phyloP scores from a whole-genome alignment of 2,888 invertebrate genomes.

The Teinopalpus imperialis region DNA sequence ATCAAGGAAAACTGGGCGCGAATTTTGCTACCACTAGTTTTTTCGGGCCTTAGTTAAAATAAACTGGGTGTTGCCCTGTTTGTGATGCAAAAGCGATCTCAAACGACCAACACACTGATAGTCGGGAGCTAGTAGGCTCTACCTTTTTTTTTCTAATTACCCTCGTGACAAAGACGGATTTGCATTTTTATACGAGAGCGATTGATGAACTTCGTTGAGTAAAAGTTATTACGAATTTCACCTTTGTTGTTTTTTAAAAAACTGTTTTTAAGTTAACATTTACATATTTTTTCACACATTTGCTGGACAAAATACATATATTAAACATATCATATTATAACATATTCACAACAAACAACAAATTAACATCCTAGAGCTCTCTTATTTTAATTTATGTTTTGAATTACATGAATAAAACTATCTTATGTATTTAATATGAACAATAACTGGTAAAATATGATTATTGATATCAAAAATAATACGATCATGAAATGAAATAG shows the following conservation, averaged over 20 bases:
- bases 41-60: constrained; percentile 50
- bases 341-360: too few relatives aligned
- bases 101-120: constrained; percentile 34
- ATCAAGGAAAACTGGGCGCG: constrained; percentile 43
- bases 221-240: constrained; percentile 28
- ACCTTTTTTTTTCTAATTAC: constrained; percentile 56
- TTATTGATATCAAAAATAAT: too few relatives aligned
- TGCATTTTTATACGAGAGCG: constrained; percentile 65
- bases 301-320: too few relatives aligned
- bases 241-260: constrained; percentile 32
- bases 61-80: constrained; percentile 56
- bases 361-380: too few relatives aligned
- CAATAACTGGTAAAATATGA: too few relatives aligned
- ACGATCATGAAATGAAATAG: too few relatives aligned
- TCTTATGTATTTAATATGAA: too few relatives aligned
- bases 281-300: too few relatives aligned
- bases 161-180: constrained; percentile 60
- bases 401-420: too few relatives aligned
- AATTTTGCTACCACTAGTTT: constrained; percentile 37
- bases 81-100: constrained; percentile 69
- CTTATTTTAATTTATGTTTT: too few relatives aligned
- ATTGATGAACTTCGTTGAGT: constrained; percentile 34
- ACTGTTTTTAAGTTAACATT: too few relatives aligned
- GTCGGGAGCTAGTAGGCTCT: constrained; percentile 37
- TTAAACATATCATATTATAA: too few relatives aligned